phyloP scores from a whole-genome alignment of 1,140 invertebrate genomes.

The Pristionchus pacificus region DNA sequence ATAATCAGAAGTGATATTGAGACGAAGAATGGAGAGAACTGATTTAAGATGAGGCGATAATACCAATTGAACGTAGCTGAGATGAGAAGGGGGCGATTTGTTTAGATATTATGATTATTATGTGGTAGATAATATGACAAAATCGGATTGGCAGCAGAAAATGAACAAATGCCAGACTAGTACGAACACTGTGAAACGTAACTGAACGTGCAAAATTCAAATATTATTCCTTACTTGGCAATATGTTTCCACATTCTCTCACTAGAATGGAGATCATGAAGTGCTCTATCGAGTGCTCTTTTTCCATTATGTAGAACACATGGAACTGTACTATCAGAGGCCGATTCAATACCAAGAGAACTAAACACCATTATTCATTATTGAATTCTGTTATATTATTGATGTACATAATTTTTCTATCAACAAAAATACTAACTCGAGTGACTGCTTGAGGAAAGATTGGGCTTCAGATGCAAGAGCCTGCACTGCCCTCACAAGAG shows the following conservation, averaged over 20 bases:
- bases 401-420: not conserved
- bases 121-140: too few relatives aligned
- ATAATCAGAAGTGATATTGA: not conserved
- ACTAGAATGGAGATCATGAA: not conserved
- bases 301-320: slow-evolving; percentile 12
- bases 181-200: too few relatives aligned
- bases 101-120: too few relatives aligned
- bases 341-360: not conserved
- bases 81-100: too few relatives aligned
- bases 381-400: too few relatives aligned
- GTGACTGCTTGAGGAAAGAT: slow-evolving; percentile 14
- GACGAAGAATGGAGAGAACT: not conserved
- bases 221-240: not conserved
- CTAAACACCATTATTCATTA: not conserved
- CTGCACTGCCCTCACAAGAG: slow-evolving; percentile 21
- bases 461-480: slow-evolving; percentile 15
- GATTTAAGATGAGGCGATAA: not conserved
- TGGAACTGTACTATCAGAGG: not conserved
- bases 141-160: too few relatives aligned
- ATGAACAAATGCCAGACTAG: too few relatives aligned
- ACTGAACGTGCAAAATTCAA: too few relatives aligned
- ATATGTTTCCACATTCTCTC: not conserved
- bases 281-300: slow-evolving; percentile 4
- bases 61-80: not conserved
- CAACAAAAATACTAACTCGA: not conserved